Evolutionary conservation across 1,140 invertebrate species (phyloP), one percentile per base, ranked within the genome.

Genomic region (Drosophila nebulosa): DNA sequence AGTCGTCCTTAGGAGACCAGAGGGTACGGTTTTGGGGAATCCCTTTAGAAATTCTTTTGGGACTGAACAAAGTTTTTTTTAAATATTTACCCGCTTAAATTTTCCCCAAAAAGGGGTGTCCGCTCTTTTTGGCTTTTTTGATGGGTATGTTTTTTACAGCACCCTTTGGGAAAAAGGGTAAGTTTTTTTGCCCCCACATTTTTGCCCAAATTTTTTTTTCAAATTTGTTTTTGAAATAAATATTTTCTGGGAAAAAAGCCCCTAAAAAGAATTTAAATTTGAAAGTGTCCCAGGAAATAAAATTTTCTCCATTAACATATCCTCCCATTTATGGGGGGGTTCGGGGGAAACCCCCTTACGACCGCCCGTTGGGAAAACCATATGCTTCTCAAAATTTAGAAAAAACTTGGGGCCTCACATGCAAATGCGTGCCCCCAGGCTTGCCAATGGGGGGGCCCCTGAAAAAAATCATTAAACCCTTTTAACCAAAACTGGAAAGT

Each of bases 131-230:
- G 99, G 98, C 93, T 98, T 99, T 93, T 99, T 99, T 98, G n/a
- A 99, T 99, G 4, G 99, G 99, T 89, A 99, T 99, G 30, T 97
- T 98, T 92, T 99, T 99, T 1, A 99, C 98, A 18, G 98, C 98
- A 6, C 99, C 99, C 95, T 99, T n/a, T n/a, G n/a, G 99, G 92
- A 99, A 99, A n/a, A 99, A 99, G 16, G 99, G 92, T 92, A 99
- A 99, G 91, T n/a, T 99, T 99, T 90, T 99, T 99, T 0, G 98
- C 98, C 92, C 99, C 99, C 0, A 99, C 98, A 93, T 99, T 99
- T 75, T 99, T 99, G 9, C 98, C 97, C 51, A 99, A n/a, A n/a
- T n/a, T n/a, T n/a, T 94, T 75, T 96, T 96, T 92, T 99, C 98
- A 59, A 99, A 92, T 90, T 97, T 97, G 24, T 93, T 93, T 18